Evolutionary conservation across 2,113 vertebrate genomes (phyloP).

Genomic region (Xiphias gladius): DNA sequence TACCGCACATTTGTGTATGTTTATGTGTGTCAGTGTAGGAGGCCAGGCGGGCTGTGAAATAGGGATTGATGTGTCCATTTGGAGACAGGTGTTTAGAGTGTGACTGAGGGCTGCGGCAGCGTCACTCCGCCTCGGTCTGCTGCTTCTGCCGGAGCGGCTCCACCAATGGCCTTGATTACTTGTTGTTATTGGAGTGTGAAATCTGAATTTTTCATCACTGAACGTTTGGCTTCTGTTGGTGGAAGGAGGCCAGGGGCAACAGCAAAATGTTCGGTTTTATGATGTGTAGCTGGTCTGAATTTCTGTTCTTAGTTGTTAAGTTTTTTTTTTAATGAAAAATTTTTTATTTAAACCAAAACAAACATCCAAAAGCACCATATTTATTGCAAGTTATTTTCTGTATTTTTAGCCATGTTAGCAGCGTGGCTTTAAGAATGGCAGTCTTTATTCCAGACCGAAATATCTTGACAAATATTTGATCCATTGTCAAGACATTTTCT

Average conservation of each 20-base stretch:
- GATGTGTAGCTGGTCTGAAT: conserved; percentile 36
- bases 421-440: neutral
- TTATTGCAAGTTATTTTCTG: neutral
- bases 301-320: conserved; percentile 24
- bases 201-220: conserved; percentile 84
- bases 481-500: neutral
- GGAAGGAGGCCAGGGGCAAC: conserved; percentile 41
- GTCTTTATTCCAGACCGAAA: neutral
- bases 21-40: conserved; percentile 62
- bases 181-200: conserved; percentile 85
- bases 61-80: conserved; percentile 87
- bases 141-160: conserved; percentile 66
- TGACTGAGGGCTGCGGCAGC: conserved; percentile 75
- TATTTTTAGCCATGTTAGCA: neutral
- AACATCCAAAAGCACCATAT: neutral
- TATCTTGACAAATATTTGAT: neutral
- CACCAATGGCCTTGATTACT: conserved; percentile 79
- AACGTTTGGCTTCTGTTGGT: conserved; percentile 70
- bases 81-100: conserved; percentile 80
- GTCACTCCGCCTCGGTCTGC: conserved; percentile 75
- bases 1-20: conserved; percentile 26
- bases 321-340: conserved; percentile 1
- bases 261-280: conserved; percentile 48
- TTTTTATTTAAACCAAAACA: conserved; percentile 5
- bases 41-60: conserved; percentile 83